These are phyloP conservation scores for Stramonita haemastoma DNA, from an alignment of 2,888 invertebrate genomes.

Conservation along the genomic window DNA sequence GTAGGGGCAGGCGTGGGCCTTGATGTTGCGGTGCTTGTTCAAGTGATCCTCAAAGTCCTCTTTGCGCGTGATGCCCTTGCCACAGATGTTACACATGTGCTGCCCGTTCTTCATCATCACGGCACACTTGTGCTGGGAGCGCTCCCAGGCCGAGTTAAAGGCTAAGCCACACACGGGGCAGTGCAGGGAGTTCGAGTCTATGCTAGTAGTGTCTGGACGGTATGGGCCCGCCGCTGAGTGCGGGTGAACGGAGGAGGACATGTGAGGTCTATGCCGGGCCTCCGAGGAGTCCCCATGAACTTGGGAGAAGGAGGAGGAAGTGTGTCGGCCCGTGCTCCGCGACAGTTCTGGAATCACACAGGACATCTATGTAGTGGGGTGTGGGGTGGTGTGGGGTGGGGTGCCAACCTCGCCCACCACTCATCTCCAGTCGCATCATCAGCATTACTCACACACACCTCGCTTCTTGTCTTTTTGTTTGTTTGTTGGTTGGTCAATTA, in stretches of 20 bases:
- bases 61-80: constrained; percentile 19
- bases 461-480: no score
- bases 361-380: neutral
- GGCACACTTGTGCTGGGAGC: neutral
- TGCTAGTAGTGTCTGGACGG: neutral
- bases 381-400: neutral
- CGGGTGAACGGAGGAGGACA: neutral
- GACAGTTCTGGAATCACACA: constrained; percentile 27
- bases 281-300: neutral
- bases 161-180: neutral
- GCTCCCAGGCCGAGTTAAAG: neutral
- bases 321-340: neutral
- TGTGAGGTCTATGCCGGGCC: neutral
- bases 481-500: no score
- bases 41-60: constrained; percentile 31
- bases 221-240: neutral
- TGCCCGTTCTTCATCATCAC: constrained; percentile 7
- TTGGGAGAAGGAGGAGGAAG: neutral
- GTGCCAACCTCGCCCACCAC: neutral
- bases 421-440: neutral
- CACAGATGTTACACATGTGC: constrained; percentile 26
- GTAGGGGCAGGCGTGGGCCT: constrained; percentile 23
- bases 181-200: no score
- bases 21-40: constrained; percentile 33
- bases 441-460: no score